These are phyloP conservation scores for Oophaga pumilio DNA, from an alignment of 2,113 vertebrate genomes.

Conservation along the genomic window DNA sequence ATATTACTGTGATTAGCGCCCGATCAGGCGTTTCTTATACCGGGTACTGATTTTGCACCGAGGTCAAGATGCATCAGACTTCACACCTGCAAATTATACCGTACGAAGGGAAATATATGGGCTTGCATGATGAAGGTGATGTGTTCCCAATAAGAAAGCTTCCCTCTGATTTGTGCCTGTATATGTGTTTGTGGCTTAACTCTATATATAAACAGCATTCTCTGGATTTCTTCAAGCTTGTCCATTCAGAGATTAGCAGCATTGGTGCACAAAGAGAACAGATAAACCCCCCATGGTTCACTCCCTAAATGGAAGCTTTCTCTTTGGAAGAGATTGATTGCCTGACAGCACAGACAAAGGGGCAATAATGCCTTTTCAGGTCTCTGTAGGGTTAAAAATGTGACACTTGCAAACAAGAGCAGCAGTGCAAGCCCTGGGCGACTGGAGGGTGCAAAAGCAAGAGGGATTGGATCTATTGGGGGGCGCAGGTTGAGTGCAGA, in stretches of 20 bases:
- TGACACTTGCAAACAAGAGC: constrained; percentile 6
- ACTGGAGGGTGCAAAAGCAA: background rate
- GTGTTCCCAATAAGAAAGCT: background rate
- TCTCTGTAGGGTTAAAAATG: constrained; percentile 18
- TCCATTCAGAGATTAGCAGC: constrained; percentile 1
- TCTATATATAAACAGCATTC: background rate
- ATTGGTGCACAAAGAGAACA: background rate
- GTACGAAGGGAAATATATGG: background rate
- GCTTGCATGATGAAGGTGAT: background rate
- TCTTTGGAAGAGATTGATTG: constrained; percentile 32
- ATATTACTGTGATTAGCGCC: background rate
- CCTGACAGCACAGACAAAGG: constrained; percentile 31
- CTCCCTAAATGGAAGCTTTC: constrained; percentile 13
- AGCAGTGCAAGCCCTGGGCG: constrained; percentile 2
- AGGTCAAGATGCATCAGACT: background rate
- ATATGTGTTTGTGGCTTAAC: background rate
- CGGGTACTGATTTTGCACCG: background rate
- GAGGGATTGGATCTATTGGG: background rate
- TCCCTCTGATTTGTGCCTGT: background rate
- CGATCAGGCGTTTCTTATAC: background rate
- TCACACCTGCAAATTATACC: background rate
- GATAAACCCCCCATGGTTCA: background rate
- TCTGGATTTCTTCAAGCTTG: background rate
- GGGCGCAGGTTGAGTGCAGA: background rate
- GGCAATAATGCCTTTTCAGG: constrained; percentile 27